A percentile compares a stretch with the other conserved stretches of the same genome.
phyloP scores from a whole-genome alignment of 2,797 vertebrate species.

The Pantherophis alleghaniensis region DNA sequence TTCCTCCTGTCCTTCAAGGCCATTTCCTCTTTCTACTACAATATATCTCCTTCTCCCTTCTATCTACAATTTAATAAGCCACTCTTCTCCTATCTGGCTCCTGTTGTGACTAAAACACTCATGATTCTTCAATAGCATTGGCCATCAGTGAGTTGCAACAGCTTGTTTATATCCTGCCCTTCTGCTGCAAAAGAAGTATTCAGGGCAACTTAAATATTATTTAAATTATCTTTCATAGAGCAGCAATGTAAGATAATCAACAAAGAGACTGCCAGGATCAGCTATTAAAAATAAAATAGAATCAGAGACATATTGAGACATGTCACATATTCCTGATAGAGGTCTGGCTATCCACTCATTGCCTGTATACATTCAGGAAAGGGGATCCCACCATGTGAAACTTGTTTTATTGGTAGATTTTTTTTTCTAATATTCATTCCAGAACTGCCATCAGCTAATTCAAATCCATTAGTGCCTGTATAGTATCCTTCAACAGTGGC shows the following conservation, averaged over 20 bases:
- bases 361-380: neutral
- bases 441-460: neutral
- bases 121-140: neutral
- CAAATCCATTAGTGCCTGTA: neutral
- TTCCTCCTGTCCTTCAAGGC: neutral
- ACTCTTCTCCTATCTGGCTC: neutral
- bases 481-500: neutral
- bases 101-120: neutral
- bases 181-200: neutral
- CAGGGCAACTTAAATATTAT: neutral
- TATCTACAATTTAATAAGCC: neutral
- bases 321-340: neutral
- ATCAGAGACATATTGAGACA: neutral
- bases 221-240: neutral
- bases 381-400: neutral
- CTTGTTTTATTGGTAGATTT: neutral
- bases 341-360: neutral
- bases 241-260: neutral
- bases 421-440: neutral
- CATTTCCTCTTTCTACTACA: neutral
- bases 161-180: neutral
- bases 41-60: neutral
- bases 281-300: neutral
- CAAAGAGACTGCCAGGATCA: neutral
- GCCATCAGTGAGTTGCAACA: neutral